Percentiles rank a stretch among this genome's conserved stretches.
These are phyloP conservation scores for Melanocharis versteri DNA, from an alignment of 2,113 vertebrate genomes.

Conservation along the genomic window DNA sequence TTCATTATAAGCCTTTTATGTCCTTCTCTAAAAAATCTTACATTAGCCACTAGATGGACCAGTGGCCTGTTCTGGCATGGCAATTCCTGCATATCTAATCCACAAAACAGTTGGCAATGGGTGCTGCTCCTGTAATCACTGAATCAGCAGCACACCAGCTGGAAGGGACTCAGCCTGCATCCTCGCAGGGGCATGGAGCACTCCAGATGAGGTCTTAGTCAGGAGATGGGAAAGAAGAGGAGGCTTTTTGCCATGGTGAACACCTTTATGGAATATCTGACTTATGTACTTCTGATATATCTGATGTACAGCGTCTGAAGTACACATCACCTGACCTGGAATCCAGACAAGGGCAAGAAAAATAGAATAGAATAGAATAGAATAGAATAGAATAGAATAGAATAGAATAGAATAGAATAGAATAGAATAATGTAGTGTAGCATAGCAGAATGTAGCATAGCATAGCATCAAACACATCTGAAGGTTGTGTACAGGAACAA, in stretches of 20 bases:
- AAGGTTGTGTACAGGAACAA: not conserved
- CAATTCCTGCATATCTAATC: not conserved
- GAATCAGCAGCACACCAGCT: slow-evolving; percentile 8
- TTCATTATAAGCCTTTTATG: slow-evolving; percentile 37
- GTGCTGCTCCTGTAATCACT: not conserved
- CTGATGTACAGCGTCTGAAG: not conserved
- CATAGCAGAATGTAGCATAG: not conserved
- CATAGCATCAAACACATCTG: not conserved
- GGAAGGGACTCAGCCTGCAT: not conserved
- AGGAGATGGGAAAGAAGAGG: not conserved
- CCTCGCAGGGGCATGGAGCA: not conserved
- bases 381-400: not conserved
- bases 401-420: not conserved
- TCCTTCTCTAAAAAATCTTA: slow-evolving; percentile 21
- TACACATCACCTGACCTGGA: not conserved
- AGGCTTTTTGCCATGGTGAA: not conserved
- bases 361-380: not conserved
- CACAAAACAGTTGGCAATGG: not conserved
- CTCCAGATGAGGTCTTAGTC: not conserved
- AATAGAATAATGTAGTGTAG: not conserved
- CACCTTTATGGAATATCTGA: not conserved
- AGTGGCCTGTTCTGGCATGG: not conserved
- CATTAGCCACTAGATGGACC: slow-evolving; percentile 32
- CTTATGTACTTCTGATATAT: not conserved
- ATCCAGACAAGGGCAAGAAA: not conserved